Conservation (phyloP, 2,113 vertebrate species). For the Amphiprion percula region DNA sequence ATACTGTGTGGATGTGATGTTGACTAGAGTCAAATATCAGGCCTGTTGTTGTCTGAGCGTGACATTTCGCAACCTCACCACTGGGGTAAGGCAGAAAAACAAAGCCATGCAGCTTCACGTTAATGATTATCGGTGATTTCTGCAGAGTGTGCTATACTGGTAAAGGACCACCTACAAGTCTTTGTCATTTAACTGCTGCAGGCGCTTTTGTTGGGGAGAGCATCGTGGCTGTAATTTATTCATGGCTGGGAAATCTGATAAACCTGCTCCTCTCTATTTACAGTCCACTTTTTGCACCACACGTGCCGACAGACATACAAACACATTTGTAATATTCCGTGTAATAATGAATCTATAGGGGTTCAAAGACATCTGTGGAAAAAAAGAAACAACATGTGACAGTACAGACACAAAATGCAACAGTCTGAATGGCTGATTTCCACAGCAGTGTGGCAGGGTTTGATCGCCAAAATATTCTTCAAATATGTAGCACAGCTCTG, state of each 20-base stretch:
- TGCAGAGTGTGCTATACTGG: not conserved
- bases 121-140: slow-evolving; percentile 54
- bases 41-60: slow-evolving; percentile 49
- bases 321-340: not conserved
- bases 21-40: slow-evolving; percentile 63
- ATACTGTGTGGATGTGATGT: slow-evolving; percentile 46
- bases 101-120: slow-evolving; percentile 17
- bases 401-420: too few relatives aligned
- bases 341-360: not conserved
- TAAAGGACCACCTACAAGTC: slow-evolving; percentile 19
- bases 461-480: too few relatives aligned
- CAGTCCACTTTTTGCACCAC: not conserved
- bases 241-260: slow-evolving; percentile 39
- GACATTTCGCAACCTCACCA: slow-evolving; percentile 20
- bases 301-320: not conserved
- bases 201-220: slow-evolving; percentile 27
- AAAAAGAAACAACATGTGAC: too few relatives aligned
- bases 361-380: too few relatives aligned
- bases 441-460: too few relatives aligned
- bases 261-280: slow-evolving; percentile 13
- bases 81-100: slow-evolving; percentile 11
- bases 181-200: slow-evolving; percentile 8
- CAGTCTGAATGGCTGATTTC: too few relatives aligned
- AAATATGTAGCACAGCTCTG: too few relatives aligned
- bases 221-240: slow-evolving; percentile 42